Evolutionary conservation across 2,888 invertebrate genomes (phyloP).

Genomic region (Apodemia zela): DNA sequence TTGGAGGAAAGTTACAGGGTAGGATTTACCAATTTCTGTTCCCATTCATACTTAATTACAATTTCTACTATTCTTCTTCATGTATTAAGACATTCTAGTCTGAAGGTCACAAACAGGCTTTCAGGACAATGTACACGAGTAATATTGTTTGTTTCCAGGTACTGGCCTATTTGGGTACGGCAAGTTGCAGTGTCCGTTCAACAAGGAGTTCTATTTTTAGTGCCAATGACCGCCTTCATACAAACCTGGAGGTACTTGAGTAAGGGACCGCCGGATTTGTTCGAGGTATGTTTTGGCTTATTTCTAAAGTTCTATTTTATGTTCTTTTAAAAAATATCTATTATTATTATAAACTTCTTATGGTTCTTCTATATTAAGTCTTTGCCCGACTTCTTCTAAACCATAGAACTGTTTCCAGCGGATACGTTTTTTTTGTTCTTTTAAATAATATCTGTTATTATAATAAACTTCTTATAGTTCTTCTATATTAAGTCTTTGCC

Average conservation of each 20-base stretch:
- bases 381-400: too few relatives aligned
- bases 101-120: background rate
- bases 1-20: slow-evolving; percentile 67
- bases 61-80: too few relatives aligned
- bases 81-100: too few relatives aligned
- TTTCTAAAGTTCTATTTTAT: background rate
- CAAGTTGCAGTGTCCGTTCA: slow-evolving; percentile 88
- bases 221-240: slow-evolving; percentile 86
- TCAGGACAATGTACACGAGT: background rate
- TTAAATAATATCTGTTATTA: too few relatives aligned
- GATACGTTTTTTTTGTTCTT: too few relatives aligned
- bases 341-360: too few relatives aligned
- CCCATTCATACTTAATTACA: too few relatives aligned
- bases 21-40: slow-evolving; percentile 26
- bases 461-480: too few relatives aligned
- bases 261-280: slow-evolving; percentile 91
- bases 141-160: slow-evolving; percentile 59
- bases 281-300: slow-evolving; percentile 83
- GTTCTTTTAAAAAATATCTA: too few relatives aligned
- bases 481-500: too few relatives aligned
- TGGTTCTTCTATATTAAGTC: too few relatives aligned
- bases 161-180: slow-evolving; percentile 90
- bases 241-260: slow-evolving; percentile 87
- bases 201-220: slow-evolving; percentile 85
- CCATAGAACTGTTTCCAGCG: too few relatives aligned